phyloP scores from a whole-genome alignment of 2,113 vertebrate species.

The Boleophthalmus pectinirostris region DNA sequence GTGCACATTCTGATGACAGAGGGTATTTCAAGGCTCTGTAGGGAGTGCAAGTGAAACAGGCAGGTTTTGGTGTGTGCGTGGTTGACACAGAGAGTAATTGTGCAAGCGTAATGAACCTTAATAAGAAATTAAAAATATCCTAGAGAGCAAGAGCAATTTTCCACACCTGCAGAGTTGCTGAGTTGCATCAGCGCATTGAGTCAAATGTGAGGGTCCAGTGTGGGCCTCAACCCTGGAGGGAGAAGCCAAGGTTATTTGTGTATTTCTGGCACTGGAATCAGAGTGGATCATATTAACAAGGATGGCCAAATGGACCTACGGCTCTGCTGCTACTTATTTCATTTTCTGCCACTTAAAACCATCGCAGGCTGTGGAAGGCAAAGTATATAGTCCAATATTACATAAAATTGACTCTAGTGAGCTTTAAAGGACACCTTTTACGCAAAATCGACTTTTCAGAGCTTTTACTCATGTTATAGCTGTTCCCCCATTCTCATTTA shows the following conservation, averaged over 20 bases:
- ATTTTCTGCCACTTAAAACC: neutral
- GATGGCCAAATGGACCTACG: neutral
- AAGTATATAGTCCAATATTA: too few species aligned
- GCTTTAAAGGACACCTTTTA: too few species aligned
- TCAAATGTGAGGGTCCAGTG: neutral
- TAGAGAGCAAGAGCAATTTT: slow-evolving; percentile 50
- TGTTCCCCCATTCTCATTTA: too few species aligned
- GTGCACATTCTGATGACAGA: too few species aligned
- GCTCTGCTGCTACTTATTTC: neutral
- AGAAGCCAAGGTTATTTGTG: neutral
- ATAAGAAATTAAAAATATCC: slow-evolving; percentile 61
- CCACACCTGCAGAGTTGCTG: slow-evolving; percentile 50
- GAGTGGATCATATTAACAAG: neutral
- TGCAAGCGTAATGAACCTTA: slow-evolving; percentile 46
- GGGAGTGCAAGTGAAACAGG: neutral
- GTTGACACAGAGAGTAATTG: slow-evolving; percentile 20
- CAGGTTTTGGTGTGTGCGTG: slow-evolving; percentile 9
- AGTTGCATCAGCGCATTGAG: slow-evolving; percentile 28
- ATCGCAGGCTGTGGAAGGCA: neutral
- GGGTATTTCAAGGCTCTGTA: neutral
- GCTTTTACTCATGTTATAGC: too few species aligned
- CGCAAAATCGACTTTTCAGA: too few species aligned
- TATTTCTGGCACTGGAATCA: neutral
- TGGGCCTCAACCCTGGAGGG: neutral
- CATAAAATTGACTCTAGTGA: too few species aligned